Conservation (phyloP, 30 jellyfish, hydroid and myxozoan species). For the Euphysa ruthae region DNA sequence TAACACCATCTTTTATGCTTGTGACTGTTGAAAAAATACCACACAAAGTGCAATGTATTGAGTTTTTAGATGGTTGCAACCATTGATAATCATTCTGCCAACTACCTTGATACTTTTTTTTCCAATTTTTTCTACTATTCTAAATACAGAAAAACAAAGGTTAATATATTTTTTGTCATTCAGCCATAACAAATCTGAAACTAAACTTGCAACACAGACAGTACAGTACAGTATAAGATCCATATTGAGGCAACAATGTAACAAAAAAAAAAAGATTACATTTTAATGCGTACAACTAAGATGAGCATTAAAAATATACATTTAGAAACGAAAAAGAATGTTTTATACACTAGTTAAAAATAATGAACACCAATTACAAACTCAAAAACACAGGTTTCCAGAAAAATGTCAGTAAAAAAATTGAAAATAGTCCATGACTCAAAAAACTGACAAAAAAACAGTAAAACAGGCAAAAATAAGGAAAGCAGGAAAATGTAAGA, state of each 20-base stretch:
- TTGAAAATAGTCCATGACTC: no score
- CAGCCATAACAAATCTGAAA: neutral
- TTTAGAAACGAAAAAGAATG: neutral
- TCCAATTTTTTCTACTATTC: neutral
- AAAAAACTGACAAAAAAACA: neutral
- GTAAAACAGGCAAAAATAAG: neutral
- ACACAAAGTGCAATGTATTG: neutral
- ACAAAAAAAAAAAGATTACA: neutral
- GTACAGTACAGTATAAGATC: no score
- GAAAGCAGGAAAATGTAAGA: neutral
- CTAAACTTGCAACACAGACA: no score
- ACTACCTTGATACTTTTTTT: neutral
- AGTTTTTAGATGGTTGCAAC: neutral
- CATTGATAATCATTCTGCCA: neutral
- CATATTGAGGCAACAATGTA: no score
- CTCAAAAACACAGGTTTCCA: no score
- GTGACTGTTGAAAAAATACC: neutral
- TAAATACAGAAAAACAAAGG: neutral
- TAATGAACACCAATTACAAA: no score
- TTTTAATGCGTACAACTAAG: neutral
- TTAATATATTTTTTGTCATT: neutral
- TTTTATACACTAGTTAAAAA: neutral
- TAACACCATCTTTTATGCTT: neutral
- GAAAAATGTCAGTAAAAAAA: no score
- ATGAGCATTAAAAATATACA: neutral